These are phyloP conservation scores for Enoplolaimus lenunculus DNA, from an alignment of 2,888 invertebrate genomes.

Conservation along the genomic window DNA sequence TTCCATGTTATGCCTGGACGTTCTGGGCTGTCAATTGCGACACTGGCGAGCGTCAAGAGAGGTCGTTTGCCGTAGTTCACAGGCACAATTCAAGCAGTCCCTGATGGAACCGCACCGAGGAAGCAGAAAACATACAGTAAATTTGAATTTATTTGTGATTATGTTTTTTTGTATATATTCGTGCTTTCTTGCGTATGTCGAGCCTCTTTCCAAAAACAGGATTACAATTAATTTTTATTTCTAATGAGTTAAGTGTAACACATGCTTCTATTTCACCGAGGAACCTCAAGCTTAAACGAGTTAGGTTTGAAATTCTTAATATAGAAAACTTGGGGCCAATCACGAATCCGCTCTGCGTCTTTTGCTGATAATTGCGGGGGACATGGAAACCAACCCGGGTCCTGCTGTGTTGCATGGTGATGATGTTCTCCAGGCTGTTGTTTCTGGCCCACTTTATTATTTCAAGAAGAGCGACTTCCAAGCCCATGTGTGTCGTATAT, in stretches of 20 bases:
- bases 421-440: conserved; percentile 24
- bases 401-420: neutral
- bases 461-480: conserved; percentile 67
- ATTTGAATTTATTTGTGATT: no score
- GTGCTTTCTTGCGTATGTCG: no score
- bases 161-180: no score
- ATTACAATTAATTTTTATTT: neutral
- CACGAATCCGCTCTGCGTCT: neutral
- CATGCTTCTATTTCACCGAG: neutral
- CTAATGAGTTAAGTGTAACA: neutral
- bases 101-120: no score
- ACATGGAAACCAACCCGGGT: neutral
- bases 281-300: neutral
- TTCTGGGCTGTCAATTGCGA: no score
- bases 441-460: conserved; percentile 54
- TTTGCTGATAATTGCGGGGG: neutral
- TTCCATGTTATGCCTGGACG: no score
- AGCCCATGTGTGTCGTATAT: conserved; percentile 54
- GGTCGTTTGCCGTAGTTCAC: no score
- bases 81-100: no score
- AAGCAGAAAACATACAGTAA: no score
- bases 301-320: neutral
- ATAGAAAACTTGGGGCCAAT: no score
- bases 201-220: no score
- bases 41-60: no score